Base-by-base conservation (phyloP, 2,113 vertebrate species). In the Hystrix cristata region DNA sequence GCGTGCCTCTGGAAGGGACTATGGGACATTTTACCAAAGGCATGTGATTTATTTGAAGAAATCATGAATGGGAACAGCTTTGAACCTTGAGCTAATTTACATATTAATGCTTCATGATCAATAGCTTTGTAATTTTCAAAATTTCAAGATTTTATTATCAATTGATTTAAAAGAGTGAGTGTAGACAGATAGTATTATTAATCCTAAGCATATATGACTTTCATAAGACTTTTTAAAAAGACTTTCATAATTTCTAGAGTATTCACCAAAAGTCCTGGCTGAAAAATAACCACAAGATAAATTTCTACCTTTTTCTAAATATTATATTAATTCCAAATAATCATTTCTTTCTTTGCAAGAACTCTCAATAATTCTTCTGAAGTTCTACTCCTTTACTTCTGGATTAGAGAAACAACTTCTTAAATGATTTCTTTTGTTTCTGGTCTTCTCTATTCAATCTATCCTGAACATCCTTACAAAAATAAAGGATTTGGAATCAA, bases 71-170 rank as follows among this genome's bases (percentile, higher is more conserved):
- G 43, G 76, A 82, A 67, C 10, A 91, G 71, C 43, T 94, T 83
- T 96, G 78, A 92, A n/a, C 51, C 59, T 55, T 79, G 14, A 81
- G 72, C 64, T 29, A 87, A 91, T 64, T 81, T 96, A 85, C 13
- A 34, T 82, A 38, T 96, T 95, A 74, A 87, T 79, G 82, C 69
- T 76, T 91, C 79, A 86, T 76, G 85, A 94, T 91, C 67, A 94
- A 93, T 48, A 93, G 89, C 67, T 87, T 95, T 81, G 18, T 83
- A 76, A 89, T 92, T 97, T 97, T 94, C 38, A 94, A 93, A 62
- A 12, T 95, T 94, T 93, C 19, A 92, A 59, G 88, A 88, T 94
- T 95, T 95, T 94, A 95, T 90, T 92, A 94, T 29, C 81, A 96
- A 81, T 29, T 92, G 80, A 88, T 96, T 76, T 34, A 87, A 87